Evolutionary conservation across 2,797 vertebrate genomes (phyloP), one percentile per base, ranked within the genome.

Genomic region (Florisuga fusca): DNA sequence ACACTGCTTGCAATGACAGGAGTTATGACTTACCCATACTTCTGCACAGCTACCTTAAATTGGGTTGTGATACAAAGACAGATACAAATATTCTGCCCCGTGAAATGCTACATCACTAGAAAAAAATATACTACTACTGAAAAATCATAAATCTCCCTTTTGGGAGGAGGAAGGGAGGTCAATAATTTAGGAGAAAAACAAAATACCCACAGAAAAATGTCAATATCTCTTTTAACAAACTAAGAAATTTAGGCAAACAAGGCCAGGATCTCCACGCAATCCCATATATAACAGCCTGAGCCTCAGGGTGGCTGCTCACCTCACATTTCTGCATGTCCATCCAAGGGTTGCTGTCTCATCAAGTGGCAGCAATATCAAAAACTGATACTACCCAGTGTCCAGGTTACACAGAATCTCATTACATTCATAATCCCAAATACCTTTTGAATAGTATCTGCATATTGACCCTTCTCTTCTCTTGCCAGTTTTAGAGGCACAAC

Each of bases 241-340:
- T 34, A 43, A 77, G 43, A 58, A 79, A n/a, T n/a, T n/a, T n/a
- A n/a, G n/a, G n/a, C n/a, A n/a, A n/a, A n/a, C n/a, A n/a, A n/a
- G n/a, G n/a, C n/a, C n/a, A 46, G 82, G 3, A 18, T 69, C 25
- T 58, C 38, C 51, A 77, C 23, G 34, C 36, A 59, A 27, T 15
- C 43, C 41, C 45, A 34, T 4, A 7, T 3, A 59, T 12, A 84
- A 38, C 0, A 0, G 41, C 82, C 10, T 7, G 14, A 75, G 54
- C 23, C 21, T 59, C 58, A 55, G 53, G 33, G 18, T 4, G 17
- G 18, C 23, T 82, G 71, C 14, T 64, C 54, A 51, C 15, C 21
- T 59, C 31, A 53, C 14, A 16, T n/a, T 34, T 68, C 50, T 72
- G 50, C 12, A 10, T 4, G 3, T 21, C 62, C n/a, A 26, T 18